Evolutionary conservation across 2,888 invertebrate species (phyloP), one percentile per base, ranked within the genome.

Genomic region (Hypsopygia costalis): DNA sequence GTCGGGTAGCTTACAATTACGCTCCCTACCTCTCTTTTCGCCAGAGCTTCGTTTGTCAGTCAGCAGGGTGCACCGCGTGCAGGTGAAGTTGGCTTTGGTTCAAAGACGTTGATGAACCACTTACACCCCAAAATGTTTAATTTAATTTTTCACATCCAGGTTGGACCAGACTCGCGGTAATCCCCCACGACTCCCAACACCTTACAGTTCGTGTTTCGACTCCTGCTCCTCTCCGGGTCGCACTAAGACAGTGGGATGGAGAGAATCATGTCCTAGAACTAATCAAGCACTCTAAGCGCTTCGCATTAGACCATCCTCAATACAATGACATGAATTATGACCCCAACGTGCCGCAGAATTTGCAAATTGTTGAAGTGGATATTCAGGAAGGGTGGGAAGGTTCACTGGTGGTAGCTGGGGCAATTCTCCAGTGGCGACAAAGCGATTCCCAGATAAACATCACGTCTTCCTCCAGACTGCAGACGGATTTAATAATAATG

Each of bases 401-500:
- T 1, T 65, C 67, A 30, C 74, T 71, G 10, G 82, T 82, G 3
- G 79, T 79, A 0, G 81, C 81, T 0, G 86, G 86, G 0, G 74
- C 80, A 1, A 46, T 83, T 1, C 51, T 87, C 11, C 65, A 62
- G 1, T 87, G 85, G 85, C 72, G 53, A 27, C 76, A 75, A 40
- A 85, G 81, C 0, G 80, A 80, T 37, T 53, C 73, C 8, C 85
- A 87, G 40, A 65, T 87, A 8, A 60, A 55, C 38, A 74, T 88
- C 47, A 62, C 77, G 6, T 72, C 85, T 0, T 55, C 69, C 6
- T 82, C 87, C 1, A 66, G 69, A 28, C 62, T 87, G 8, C 78
- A 81, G 39, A 75, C 78, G 0, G 86, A 86, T 52, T 58, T 88
- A 36, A 79, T 83, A 77, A 81, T 88, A 46, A 75, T 86, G 85